phyloP scores from a whole-genome alignment of 35 echinoderm and acorn worm species.

The Holothuria glaberrima region DNA sequence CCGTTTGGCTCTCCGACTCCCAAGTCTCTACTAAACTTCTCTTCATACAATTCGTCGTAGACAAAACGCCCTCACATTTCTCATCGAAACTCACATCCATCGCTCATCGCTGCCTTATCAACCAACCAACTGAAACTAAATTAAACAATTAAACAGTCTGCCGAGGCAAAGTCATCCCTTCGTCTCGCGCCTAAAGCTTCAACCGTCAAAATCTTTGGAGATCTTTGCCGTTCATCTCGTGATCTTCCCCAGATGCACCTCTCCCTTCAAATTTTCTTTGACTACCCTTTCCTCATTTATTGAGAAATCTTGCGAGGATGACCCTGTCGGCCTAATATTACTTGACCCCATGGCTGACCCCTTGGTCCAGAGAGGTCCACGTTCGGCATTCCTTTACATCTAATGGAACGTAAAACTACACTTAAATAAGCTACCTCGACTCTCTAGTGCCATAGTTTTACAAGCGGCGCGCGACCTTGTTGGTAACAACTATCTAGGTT shows the following conservation, averaged over 20 bases:
- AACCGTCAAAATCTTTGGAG: slow-evolving; percentile 26
- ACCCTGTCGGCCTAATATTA: slow-evolving; percentile 17
- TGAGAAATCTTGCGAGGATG: slow-evolving; percentile 1
- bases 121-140: slow-evolving; percentile 21
- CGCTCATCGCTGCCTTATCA: slow-evolving; percentile 18
- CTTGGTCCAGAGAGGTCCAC: slow-evolving; percentile 16
- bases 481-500: slow-evolving; percentile 42
- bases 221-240: slow-evolving; percentile 13
- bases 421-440: not conserved
- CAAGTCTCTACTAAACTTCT: no score
- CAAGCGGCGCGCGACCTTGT: slow-evolving; percentile 41
- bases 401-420: slow-evolving; percentile 50
- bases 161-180: not conserved
- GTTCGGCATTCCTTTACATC: slow-evolving; percentile 30
- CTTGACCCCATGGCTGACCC: slow-evolving; percentile 31
- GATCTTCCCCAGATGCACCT: slow-evolving; percentile 48
- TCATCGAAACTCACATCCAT: not conserved
- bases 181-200: slow-evolving; percentile 28
- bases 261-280: not conserved
- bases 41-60: no score
- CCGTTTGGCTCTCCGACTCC: no score
- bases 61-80: no score
- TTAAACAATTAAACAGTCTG: slow-evolving; percentile 56
- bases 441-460: slow-evolving; percentile 15
- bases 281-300: slow-evolving; percentile 2